Percentiles rank a stretch among this genome's conserved stretches.
These are phyloP conservation scores for Brachyrhaphis roseni DNA, from an alignment of 2,797 vertebrate species.

Conservation along the genomic window DNA sequence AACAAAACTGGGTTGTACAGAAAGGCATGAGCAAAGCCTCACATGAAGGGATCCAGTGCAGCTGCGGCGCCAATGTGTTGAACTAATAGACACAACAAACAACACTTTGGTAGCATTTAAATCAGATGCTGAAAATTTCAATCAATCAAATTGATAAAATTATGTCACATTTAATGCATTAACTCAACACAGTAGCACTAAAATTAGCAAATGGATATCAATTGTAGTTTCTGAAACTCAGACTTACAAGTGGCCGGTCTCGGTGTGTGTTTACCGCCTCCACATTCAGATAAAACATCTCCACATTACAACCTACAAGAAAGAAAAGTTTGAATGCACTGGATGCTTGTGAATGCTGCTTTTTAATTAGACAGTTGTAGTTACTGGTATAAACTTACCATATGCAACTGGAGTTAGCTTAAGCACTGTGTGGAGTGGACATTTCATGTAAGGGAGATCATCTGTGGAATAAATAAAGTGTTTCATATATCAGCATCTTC, in stretches of 20 bases:
- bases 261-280: conserved; percentile 96
- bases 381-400: conserved; percentile 76
- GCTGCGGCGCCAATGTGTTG: conserved; percentile 4
- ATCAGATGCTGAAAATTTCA: conserved; percentile 10
- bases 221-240: not conserved
- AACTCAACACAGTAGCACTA: conserved; percentile 14
- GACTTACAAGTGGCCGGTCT: conserved; percentile 90
- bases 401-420: conserved; percentile 96
- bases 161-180: conserved; percentile 12
- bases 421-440: conserved; percentile 93
- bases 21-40: conserved; percentile 45
- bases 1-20: conserved; percentile 22
- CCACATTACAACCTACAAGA: conserved; percentile 92
- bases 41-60: conserved; percentile 16
- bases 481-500: not conserved
- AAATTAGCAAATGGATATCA: not conserved
- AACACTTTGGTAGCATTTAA: conserved; percentile 14
- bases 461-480: conserved; percentile 74
- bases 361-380: not conserved
- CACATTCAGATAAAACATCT: conserved; percentile 89
- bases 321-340: not conserved
- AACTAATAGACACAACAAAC: conserved; percentile 49
- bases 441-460: conserved; percentile 93
- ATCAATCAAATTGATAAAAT: not conserved
- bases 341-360: not conserved